Percentiles rank a stretch among this genome's conserved stretches.
Conservation (phyloP, 2,888 invertebrate genomes). For the Leucophenga maculata region DNA sequence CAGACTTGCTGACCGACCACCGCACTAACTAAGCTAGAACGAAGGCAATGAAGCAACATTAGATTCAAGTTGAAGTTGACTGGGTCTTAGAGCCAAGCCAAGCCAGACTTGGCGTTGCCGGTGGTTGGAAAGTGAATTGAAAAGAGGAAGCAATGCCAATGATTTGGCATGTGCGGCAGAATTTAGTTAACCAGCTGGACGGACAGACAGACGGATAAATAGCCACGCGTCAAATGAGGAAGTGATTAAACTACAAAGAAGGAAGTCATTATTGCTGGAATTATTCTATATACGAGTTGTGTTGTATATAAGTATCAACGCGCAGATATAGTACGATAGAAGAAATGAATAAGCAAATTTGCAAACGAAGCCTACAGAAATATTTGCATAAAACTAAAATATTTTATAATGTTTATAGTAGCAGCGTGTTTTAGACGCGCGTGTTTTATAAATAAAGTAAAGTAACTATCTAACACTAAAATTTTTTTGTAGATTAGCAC, state of each 20-base stretch:
- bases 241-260: constrained; percentile 60
- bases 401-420: neutral
- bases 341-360: neutral
- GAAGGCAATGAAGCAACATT: constrained; percentile 13
- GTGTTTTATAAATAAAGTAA: no score
- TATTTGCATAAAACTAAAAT: neutral
- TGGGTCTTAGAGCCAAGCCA: neutral
- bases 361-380: constrained; percentile 6
- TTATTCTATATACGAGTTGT: no score
- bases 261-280: constrained; percentile 48
- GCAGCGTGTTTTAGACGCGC: no score
- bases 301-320: no score
- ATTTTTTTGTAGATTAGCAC: no score
- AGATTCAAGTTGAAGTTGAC: constrained; percentile 5
- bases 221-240: constrained; percentile 55
- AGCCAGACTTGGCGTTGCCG: constrained; percentile 7
- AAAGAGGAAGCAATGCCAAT: no score
- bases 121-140: no score
- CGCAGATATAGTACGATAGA: neutral
- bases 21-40: no score
- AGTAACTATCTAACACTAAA: no score
- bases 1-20: no score
- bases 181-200: neutral
- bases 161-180: no score
- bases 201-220: constrained; percentile 15